Conservation (phyloP, 2,113 vertebrate genomes). For the Motacilla alba region DNA sequence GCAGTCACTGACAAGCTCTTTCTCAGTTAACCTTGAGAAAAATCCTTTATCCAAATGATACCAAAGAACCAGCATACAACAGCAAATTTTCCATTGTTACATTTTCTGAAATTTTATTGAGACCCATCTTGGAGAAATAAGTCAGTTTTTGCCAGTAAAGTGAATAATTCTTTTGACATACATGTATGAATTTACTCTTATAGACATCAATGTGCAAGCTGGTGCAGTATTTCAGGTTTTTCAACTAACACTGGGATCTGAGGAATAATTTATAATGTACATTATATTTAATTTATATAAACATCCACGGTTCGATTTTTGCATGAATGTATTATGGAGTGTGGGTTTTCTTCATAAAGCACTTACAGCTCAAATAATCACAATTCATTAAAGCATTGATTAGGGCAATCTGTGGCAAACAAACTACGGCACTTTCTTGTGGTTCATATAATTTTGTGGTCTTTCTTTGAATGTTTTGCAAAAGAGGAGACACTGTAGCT, state of each 20-base stretch:
- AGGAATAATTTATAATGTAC: neutral
- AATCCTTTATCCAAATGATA: neutral
- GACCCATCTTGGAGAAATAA: neutral
- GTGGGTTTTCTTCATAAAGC: fast-evolving
- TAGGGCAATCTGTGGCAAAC: neutral
- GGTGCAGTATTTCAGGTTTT: neutral
- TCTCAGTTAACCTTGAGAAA: neutral
- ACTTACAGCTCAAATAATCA: neutral
- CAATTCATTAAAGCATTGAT: neutral
- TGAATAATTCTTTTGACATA: neutral
- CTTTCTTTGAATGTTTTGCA: neutral
- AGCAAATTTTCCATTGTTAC: neutral
- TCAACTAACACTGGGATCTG: neutral
- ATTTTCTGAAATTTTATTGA: neutral
- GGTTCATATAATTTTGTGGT: neutral
- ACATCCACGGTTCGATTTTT: neutral
- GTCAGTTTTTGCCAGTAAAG: neutral
- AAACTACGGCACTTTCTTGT: neutral
- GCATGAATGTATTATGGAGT: neutral
- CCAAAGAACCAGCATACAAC: neutral
- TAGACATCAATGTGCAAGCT: fast-evolving
- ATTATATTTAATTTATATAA: neutral
- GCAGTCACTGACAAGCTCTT: neutral
- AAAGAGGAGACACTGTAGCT: neutral
- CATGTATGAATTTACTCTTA: neutral